Percentiles rank a stretch among this genome's conserved stretches.
phyloP scores from a whole-genome alignment of 1,140 invertebrate species.

The Drosophila kikkawai region DNA sequence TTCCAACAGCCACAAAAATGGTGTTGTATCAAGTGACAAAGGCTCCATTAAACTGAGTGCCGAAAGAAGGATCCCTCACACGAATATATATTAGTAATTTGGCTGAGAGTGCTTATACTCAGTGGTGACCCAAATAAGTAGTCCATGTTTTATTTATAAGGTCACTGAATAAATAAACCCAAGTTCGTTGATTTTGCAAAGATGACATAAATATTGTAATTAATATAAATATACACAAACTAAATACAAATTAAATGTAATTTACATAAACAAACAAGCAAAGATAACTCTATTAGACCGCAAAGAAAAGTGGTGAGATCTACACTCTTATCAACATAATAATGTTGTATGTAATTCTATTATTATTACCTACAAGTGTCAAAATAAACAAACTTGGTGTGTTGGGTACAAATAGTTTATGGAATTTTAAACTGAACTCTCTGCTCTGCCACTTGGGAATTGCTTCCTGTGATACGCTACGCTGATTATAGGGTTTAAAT shows the following conservation, averaged over 20 bases:
- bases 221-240: not conserved
- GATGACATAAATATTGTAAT: not conserved
- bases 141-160: constrained; percentile 22
- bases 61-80: not conserved
- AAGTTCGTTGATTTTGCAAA: not conserved
- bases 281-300: not conserved
- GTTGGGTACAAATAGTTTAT: not conserved
- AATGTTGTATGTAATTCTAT: not conserved
- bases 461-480: constrained; percentile 7
- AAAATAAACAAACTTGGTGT: constrained; percentile 9
- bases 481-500: constrained; percentile 8
- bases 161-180: constrained; percentile 1
- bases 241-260: not conserved
- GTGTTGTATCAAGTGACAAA: constrained; percentile 12
- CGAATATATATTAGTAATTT: not conserved
- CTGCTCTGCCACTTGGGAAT: not conserved
- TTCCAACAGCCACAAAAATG: constrained; percentile 24
- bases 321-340: not conserved
- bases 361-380: not conserved
- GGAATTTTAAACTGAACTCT: not conserved
- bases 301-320: too few species aligned
- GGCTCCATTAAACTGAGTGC: not conserved
- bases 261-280: not conserved
- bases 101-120: not conserved
- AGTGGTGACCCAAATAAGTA: not conserved